phyloP scores from a whole-genome alignment of 2,797 vertebrate species.

The Leptodactylus fallax region DNA sequence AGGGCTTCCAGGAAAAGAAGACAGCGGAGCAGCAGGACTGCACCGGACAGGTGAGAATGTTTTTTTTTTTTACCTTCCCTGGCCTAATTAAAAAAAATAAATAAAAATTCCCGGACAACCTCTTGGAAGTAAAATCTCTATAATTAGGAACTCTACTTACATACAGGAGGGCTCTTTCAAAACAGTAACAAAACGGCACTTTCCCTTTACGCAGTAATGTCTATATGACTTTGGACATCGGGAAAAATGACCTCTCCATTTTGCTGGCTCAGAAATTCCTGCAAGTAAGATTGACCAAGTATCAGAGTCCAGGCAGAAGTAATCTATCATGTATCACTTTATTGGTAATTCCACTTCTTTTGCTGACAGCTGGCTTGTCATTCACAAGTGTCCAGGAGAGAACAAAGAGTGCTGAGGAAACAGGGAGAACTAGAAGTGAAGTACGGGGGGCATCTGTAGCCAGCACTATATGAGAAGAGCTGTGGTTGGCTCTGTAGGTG shows the following conservation, averaged over 20 bases:
- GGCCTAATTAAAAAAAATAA: no score
- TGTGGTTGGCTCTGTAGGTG: background rate
- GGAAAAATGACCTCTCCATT: slow-evolving; percentile 82
- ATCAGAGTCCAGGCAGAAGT: background rate
- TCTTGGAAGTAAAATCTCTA: background rate
- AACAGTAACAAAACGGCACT: slow-evolving; percentile 84
- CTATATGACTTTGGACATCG: slow-evolving; percentile 82
- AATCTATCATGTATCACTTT: background rate
- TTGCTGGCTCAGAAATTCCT: slow-evolving; percentile 70
- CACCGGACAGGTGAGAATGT: no score
- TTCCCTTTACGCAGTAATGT: slow-evolving; percentile 88
- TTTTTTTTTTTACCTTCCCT: no score
- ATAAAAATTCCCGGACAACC: no score
- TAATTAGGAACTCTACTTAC: slow-evolving; percentile 73
- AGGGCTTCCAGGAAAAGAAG: no score
- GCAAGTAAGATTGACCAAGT: slow-evolving; percentile 36
- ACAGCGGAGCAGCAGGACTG: no score
- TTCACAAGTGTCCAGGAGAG: background rate
- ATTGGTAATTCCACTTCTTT: background rate
- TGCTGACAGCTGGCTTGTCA: background rate
- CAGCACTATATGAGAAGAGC: no score
- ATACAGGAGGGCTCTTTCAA: slow-evolving; percentile 83
- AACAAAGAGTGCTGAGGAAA: background rate
- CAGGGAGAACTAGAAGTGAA: background rate
- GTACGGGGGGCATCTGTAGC: background rate